Conservation (phyloP, 2,113 vertebrate genomes). For the Montifringilla adamsi region DNA sequence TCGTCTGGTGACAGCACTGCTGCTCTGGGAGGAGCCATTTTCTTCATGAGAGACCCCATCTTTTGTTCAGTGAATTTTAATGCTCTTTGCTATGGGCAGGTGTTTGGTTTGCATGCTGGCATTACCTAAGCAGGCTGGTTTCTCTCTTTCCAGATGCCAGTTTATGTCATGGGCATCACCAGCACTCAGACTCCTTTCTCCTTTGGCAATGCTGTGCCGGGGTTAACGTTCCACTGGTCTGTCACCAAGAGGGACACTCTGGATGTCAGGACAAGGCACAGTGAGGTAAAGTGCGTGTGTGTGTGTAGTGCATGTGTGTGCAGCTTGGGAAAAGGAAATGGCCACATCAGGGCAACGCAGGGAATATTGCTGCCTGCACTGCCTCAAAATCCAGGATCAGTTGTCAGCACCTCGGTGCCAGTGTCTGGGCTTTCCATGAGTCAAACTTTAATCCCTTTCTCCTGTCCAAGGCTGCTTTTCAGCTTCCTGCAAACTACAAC, state of each 20-base stretch:
- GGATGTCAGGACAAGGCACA: constrained; percentile 84
- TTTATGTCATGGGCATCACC: constrained; percentile 80
- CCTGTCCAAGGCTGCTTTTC: constrained; percentile 79
- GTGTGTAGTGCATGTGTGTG: neutral
- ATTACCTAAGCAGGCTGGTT: neutral
- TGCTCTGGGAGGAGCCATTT: neutral
- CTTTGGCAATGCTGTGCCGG: constrained; percentile 85
- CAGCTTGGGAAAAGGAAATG: neutral
- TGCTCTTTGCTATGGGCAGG: neutral
- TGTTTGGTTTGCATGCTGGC: neutral
- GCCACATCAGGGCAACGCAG: neutral
- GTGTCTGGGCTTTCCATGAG: neutral
- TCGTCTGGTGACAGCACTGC: neutral
- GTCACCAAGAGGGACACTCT: constrained; percentile 89
- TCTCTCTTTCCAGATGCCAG: neutral
- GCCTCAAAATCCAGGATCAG: neutral
- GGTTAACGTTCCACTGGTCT: constrained; percentile 90
- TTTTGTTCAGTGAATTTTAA: neutral
- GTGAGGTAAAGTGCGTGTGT: constrained; percentile 76
- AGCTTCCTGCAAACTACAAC: constrained; percentile 82
- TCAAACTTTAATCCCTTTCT: neutral
- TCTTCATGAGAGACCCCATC: neutral
- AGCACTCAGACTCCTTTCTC: constrained; percentile 92
- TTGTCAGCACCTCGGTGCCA: neutral
- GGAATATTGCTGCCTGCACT: neutral